Evolutionary conservation across 2,888 invertebrate genomes (phyloP), one percentile per base, ranked within the genome.

Genomic region (Stenichneumon culpator): DNA sequence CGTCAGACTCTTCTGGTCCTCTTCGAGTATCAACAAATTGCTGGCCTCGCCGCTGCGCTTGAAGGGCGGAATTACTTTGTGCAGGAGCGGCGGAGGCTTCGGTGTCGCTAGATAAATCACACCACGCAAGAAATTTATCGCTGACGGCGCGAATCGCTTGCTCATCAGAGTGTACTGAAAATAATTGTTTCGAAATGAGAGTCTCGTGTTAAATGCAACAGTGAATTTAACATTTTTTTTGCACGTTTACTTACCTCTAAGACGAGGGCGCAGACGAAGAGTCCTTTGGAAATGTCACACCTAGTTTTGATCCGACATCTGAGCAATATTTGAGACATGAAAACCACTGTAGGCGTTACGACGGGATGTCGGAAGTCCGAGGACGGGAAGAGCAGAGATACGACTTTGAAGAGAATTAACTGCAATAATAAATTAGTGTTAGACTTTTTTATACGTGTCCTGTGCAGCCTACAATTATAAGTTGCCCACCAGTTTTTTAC

Each of bases 291-390:
- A 88, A 98, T 95, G 83, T 98, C 97, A 86, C 95, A 95, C 0
- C 95, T 95, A 11, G 95, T 95, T 89, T 95, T 95, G 25, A 97
- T 95, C 88, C 95, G 95, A 75, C 96, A 96, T 89, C 95, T 94
- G 2, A 95, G 95, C 89, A 98, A 93, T 90, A 98, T 97, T 93
- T 98, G 97, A 54, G 97, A 96, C 94, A 99, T 97, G 89, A 98
- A 98, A 86, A 97, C 95, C 88, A 97, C 91, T 32, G 95, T 94
- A 14, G 92, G 91, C 44, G 91, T 92, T 19, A 97, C 97, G 3
- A 99, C 96, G 0, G 97, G 97, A 95, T 99, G 99, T 57, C 97
- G 95, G 92, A 97, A 98, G 94, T 99, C 99, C 0, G 99, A 98
- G 0, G 98, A 90, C 75, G 99, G 97, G 94, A 97, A 99, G 77